Base-by-base conservation (phyloP, 2,888 invertebrate species). In the Hydrotaea diabolus region DNA sequence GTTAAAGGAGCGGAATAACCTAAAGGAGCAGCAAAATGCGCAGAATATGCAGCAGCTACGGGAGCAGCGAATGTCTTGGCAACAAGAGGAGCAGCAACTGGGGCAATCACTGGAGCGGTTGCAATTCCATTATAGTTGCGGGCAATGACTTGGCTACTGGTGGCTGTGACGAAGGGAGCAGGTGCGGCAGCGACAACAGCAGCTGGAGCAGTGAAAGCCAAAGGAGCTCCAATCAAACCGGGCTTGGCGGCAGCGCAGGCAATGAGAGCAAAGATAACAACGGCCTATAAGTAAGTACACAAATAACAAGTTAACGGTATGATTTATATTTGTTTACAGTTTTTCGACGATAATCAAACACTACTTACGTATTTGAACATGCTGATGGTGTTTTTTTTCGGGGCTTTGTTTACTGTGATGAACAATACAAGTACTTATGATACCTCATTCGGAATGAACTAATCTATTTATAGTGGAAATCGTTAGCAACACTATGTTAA, bases 91-190 rank as follows among this genome's bases (percentile, higher is more conserved):
- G 79, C 66, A 1, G 53, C 74, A 46, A 39, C 49, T 19, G 78
- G 72, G 95, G 82, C 76, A 88, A 94, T 93, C 0, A 95, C 94
- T 0, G 95, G 95, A 36, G 87, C 86, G 39, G 87, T 81, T 59
- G 88, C 88, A 69, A 88, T 83, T 78, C 88, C 87, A 85, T 88
- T 87, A 43, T 86, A 87, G 57, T 87, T 87, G 43, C 88, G 86
- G 13, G 85, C 83, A n/a, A 86, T 78, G 31, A 83, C 81, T 79
- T 88, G 88, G 39, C 86, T 87, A 57, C 88, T 87, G 23, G 87
- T 85, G 43, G 85, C 85, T 0, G 86, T 86, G 19, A 86, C 57
- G 15, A 86, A 62, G 0, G 85, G 85, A 55, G 86, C 72, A n/a
- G 86, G 85, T 5, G 87, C 87, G 57, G 87, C 86, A 3, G 86